These are phyloP conservation scores for Wiebesia pumilae DNA, from an alignment of 1,140 invertebrate genomes.

Conservation along the genomic window DNA sequence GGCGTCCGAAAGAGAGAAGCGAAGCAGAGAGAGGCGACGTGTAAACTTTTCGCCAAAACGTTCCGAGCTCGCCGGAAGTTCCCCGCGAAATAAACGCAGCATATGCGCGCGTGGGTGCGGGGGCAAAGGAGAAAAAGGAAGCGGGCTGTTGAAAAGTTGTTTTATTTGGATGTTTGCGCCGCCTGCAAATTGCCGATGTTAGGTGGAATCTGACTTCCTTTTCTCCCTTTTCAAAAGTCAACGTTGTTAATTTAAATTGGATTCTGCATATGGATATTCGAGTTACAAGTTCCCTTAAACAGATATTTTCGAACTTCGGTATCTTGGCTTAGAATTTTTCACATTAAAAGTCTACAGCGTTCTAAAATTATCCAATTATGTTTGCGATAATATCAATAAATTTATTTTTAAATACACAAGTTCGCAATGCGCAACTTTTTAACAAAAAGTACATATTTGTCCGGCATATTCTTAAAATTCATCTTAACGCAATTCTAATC, in stretches of 20 bases:
- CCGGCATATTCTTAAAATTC: too few relatives aligned
- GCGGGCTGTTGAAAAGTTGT: background rate
- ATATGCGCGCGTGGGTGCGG: background rate
- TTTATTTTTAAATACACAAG: background rate
- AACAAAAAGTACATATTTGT: too few relatives aligned
- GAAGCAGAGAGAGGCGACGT: background rate
- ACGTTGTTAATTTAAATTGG: background rate
- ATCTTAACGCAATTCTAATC: too few relatives aligned
- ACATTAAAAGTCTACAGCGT: background rate
- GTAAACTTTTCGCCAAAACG: slow-evolving; percentile 30
- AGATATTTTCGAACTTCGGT: too few relatives aligned
- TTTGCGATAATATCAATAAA: background rate
- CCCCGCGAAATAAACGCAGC: background rate
- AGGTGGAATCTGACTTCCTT: background rate
- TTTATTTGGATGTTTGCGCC: slow-evolving; percentile 26
- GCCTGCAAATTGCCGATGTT: slow-evolving; percentile 22
- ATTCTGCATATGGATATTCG: background rate
- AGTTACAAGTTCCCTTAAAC: background rate
- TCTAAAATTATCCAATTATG: background rate
- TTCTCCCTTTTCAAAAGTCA: background rate
- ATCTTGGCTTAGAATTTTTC: background rate
- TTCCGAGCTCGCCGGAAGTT: slow-evolving; percentile 1
- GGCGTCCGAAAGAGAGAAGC: background rate
- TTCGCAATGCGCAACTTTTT: too few relatives aligned
- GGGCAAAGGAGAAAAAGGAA: background rate